Conservation (phyloP, 2,888 invertebrate genomes). For the Bembecia ichneumoniformis region DNA sequence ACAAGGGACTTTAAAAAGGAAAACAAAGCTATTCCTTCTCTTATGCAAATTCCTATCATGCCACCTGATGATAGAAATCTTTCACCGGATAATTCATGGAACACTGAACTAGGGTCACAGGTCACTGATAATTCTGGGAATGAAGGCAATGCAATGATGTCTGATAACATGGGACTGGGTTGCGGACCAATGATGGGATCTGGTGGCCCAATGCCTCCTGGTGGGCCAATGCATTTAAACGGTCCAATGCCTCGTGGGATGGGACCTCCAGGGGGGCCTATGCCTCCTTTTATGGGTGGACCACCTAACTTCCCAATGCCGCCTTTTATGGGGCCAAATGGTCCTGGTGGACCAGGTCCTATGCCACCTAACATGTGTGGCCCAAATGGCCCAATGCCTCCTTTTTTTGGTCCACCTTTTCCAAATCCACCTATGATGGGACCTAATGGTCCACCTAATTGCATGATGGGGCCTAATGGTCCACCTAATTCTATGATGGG, state of each 20-base stretch:
- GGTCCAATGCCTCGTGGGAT: slow-evolving; percentile 8
- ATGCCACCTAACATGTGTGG: slow-evolving; percentile 39
- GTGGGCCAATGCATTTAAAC: background rate
- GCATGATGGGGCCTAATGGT: slow-evolving; percentile 15
- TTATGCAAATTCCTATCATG: slow-evolving; percentile 51
- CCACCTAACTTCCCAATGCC: slow-evolving; percentile 55
- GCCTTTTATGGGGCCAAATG: slow-evolving; percentile 54
- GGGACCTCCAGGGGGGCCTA: slow-evolving; percentile 12
- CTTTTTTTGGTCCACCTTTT: slow-evolving; percentile 21
- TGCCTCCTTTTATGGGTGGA: slow-evolving; percentile 43
- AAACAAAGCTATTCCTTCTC: slow-evolving; percentile 31
- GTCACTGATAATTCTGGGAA: slow-evolving; percentile 32
- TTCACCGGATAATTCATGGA: slow-evolving; percentile 36
- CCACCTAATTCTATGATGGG: slow-evolving; percentile 1
- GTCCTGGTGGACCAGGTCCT: slow-evolving; percentile 23
- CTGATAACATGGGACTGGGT: slow-evolving; percentile 16
- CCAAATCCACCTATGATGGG: slow-evolving; percentile 9
- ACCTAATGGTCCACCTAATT: slow-evolving; percentile 31
- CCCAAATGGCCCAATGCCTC: slow-evolving; percentile 34
- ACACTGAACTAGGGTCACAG: slow-evolving; percentile 15
- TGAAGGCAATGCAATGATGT: slow-evolving; percentile 13
- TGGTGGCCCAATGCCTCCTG: slow-evolving; percentile 12
- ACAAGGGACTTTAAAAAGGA: slow-evolving; percentile 32
- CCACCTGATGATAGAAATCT: slow-evolving; percentile 36
- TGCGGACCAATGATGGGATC: slow-evolving; percentile 22